A percentile compares a stretch with the other conserved stretches of the same genome.
phyloP scores from a whole-genome alignment of 2,888 invertebrate species.

The Trichogramma dendrolimi region DNA sequence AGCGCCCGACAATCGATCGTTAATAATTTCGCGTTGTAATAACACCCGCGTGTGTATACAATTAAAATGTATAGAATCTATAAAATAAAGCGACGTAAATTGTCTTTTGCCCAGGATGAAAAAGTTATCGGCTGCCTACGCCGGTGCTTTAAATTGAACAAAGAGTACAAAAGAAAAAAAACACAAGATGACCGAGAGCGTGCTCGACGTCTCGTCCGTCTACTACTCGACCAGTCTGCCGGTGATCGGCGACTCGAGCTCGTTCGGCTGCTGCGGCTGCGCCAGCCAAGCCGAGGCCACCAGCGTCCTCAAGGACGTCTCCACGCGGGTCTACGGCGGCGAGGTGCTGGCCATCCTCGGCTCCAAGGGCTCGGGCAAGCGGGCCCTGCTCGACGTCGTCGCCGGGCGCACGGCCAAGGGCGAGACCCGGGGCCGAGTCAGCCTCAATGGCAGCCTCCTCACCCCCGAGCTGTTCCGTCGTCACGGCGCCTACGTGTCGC shows the following conservation, averaged over 20 bases:
- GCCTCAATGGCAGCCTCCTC: slow-evolving; percentile 81
- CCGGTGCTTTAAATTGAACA: neutral
- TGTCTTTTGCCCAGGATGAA: neutral
- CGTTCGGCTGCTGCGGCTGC: slow-evolving; percentile 40
- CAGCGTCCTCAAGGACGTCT: slow-evolving; percentile 87
- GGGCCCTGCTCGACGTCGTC: slow-evolving; percentile 89
- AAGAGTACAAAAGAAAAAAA: neutral
- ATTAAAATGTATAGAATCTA: too few species aligned
- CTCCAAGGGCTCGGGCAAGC: slow-evolving; percentile 94
- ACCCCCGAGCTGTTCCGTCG: slow-evolving; percentile 78
- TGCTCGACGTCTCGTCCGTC: slow-evolving; percentile 81
- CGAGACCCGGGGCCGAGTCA: slow-evolving; percentile 81
- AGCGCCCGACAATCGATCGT: too few species aligned
- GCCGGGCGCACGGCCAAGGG: slow-evolving; percentile 71
- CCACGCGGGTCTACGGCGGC: slow-evolving; percentile 84
- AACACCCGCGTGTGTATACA: too few species aligned
- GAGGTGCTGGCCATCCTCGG: slow-evolving; percentile 91
- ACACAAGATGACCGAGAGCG: slow-evolving; percentile 72
- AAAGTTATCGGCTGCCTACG: neutral
- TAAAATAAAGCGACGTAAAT: too few species aligned
- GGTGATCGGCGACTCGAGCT: slow-evolving; percentile 36
- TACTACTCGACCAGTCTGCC: slow-evolving; percentile 61
- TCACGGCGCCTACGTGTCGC: slow-evolving; percentile 84
- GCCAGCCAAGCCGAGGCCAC: slow-evolving; percentile 45
- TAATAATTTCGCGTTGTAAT: too few species aligned